A percentile compares a stretch with the other conserved stretches of the same genome.
phyloP scores from a whole-genome alignment of 2,888 invertebrate species.

The Hydriomena furcata region DNA sequence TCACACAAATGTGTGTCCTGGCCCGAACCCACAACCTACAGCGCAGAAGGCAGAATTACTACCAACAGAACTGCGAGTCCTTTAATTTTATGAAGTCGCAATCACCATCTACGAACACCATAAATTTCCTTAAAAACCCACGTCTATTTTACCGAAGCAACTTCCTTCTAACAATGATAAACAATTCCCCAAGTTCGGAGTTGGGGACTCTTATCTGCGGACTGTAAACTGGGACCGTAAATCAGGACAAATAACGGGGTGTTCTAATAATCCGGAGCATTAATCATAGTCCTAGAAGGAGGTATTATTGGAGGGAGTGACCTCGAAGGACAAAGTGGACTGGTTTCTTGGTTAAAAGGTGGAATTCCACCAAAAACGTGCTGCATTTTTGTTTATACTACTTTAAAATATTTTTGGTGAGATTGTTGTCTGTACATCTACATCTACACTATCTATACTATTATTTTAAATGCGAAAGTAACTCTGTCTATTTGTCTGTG shows the following conservation, averaged over 20 bases:
- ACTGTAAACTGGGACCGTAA: conserved; percentile 34
- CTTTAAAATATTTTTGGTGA: no score
- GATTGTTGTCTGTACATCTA: no score
- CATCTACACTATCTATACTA: no score
- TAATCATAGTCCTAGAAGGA: conserved; percentile 33
- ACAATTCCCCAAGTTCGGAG: conserved; percentile 25
- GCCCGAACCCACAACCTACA: no score
- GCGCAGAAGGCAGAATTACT: no score
- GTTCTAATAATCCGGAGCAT: conserved; percentile 39
- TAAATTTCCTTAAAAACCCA: conserved; percentile 13
- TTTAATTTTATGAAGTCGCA: no score
- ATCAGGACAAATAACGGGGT: conserved; percentile 35
- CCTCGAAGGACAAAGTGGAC: conserved; percentile 4
- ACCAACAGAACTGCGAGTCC: no score
- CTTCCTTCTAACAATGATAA: conserved; percentile 26
- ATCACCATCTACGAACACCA: background rate
- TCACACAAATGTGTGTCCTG: no score
- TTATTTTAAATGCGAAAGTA: no score
- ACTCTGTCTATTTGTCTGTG: no score
- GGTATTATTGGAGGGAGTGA: conserved; percentile 10
- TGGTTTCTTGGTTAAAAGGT: background rate
- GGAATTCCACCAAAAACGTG: background rate
- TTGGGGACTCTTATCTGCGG: conserved; percentile 35
- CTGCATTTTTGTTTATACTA: no score
- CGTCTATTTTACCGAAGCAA: conserved; percentile 3